phyloP scores from a whole-genome alignment of 2,888 invertebrate species.

The Seladonia tumulorum region DNA sequence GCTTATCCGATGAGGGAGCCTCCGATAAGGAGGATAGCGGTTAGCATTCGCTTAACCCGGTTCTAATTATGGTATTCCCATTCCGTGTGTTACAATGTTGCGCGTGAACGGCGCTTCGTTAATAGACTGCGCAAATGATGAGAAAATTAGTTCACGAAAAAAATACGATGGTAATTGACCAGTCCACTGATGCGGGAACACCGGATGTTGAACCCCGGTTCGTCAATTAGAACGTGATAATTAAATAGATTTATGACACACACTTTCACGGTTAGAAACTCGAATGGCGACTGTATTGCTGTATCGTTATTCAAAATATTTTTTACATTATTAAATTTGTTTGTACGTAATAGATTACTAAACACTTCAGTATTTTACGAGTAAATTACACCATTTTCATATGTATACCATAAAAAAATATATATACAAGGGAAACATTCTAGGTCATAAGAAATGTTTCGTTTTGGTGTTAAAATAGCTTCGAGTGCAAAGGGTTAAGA shows the following conservation, averaged over 20 bases:
- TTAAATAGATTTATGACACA: background rate
- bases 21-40: conserved; percentile 65
- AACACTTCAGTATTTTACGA: too few species aligned
- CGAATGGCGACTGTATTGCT: too few species aligned
- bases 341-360: too few species aligned
- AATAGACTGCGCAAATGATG: background rate
- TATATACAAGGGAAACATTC: too few species aligned
- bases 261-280: background rate
- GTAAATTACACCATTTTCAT: too few species aligned
- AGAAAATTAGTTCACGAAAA: background rate
- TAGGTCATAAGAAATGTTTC: too few species aligned
- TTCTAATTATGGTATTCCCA: conserved; percentile 70
- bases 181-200: background rate
- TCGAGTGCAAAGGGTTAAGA: too few species aligned
- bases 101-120: background rate
- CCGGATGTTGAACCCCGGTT: background rate
- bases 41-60: conserved; percentile 73
- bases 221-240: background rate
- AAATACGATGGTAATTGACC: background rate
- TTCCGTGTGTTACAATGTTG: conserved; percentile 50
- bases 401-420: too few species aligned
- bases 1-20: conserved; percentile 68
- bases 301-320: too few species aligned
- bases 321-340: too few species aligned
- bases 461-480: too few species aligned